Conservation (phyloP, 2,888 invertebrate species). For the Neoitamus cyanurus region DNA sequence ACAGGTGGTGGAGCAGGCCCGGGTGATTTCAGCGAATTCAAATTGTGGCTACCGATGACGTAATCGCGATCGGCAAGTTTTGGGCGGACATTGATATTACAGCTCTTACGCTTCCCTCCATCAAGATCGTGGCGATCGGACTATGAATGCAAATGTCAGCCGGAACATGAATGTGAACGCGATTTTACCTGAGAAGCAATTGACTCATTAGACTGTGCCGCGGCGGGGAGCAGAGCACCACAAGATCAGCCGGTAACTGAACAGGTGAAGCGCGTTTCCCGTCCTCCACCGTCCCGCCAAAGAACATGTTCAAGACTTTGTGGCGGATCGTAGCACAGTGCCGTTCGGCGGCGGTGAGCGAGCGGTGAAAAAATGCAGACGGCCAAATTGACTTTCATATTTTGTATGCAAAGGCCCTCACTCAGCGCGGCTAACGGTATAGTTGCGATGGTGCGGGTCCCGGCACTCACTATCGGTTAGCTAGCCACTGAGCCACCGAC, state of each 20-base stretch:
- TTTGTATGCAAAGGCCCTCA: constrained; percentile 26
- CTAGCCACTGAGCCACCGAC: not conserved
- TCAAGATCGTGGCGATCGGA: not conserved
- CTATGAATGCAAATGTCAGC: not conserved
- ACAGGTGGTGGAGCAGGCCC: not conserved
- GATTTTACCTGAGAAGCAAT: not conserved
- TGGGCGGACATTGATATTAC: not conserved
- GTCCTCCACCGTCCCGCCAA: not conserved
- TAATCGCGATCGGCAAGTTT: not conserved
- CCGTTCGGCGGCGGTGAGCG: not conserved
- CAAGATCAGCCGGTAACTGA: not conserved
- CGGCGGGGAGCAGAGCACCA: not conserved
- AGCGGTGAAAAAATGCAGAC: constrained; percentile 13
- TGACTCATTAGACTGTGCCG: not conserved
- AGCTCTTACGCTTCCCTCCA: not conserved
- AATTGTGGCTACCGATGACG: not conserved
- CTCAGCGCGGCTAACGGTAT: not conserved
- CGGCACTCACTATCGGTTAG: not conserved
- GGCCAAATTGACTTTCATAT: constrained; percentile 31
- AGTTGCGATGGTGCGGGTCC: not conserved
- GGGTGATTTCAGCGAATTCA: not conserved
- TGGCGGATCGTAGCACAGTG: not conserved
- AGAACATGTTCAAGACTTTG: not conserved
- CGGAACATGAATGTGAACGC: not conserved
- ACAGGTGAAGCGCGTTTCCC: not conserved